Base-by-base conservation (phyloP, 53 echinoderm and acorn worm species). In the Holothuria leucospilota region DNA sequence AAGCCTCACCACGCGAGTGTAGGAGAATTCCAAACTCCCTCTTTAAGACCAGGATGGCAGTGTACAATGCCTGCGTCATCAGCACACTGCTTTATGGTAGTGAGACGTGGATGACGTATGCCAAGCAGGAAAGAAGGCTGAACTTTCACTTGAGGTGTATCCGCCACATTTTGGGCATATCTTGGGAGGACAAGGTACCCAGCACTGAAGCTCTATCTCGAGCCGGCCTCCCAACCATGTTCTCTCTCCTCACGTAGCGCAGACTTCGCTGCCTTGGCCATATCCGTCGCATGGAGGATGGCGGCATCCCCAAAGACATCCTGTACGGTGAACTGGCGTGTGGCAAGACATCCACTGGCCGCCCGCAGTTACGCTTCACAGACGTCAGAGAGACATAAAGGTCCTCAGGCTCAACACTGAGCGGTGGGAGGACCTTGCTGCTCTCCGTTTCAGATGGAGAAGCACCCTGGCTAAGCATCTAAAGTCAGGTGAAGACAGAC, bases 361-460 rank as follows among this genome's bases (percentile, higher is more conserved):
- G 88, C 28, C 93, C 90, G 2, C 85, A 87, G 42, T 85, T 84
- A 28, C 39, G 85, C 34, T 90, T 62, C 66, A 90, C 68, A 40
- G 90, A 90, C 70, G 80, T 85, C 20, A 90, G 82, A 6, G 88
- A 34, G 93, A 90, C 69, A 41, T 90, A 87, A 90, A 82, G 68
- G 81, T 85, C 5, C 71, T 85, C 1, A 63, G 87, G 68, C 82
- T 87, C n/a, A 39, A 87, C 62, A 78, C 60, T 30, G 42, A 81
- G 2, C 39, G 20, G 46, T 92, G 87, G 86, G 86, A 86, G 61
- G 89, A 51, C 34, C 29, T 65, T 1, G 82, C 92, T 62, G 63
- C 39, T 12, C 29, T 81, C 84, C 63, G 89, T n/a, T 2, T 20
- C 4, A 62, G 49, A 66, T 85, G 84, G 84, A 71, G 82, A 13